phyloP scores from a whole-genome alignment of 1,140 invertebrate genomes.

The Ips nitidus region DNA sequence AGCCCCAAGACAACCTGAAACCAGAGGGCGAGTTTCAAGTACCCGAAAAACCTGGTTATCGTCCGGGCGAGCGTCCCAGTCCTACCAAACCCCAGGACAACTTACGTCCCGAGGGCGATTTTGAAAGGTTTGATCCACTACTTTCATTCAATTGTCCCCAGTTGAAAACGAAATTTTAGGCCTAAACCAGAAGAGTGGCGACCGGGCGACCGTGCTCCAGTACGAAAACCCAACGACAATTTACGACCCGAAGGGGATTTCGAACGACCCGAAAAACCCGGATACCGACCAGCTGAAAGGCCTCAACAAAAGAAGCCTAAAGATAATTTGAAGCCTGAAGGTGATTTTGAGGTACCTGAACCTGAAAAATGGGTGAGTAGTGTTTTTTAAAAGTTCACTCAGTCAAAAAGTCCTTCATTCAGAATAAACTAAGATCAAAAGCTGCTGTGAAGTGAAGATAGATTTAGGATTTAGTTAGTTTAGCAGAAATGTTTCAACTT shows the following conservation, averaged over 20 bases:
- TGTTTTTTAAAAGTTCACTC: constrained; percentile 49
- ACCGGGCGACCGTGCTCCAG: constrained; percentile 52
- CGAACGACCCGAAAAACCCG: constrained; percentile 53
- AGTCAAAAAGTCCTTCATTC: constrained; percentile 56
- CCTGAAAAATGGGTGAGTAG: constrained; percentile 54
- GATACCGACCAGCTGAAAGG: constrained; percentile 57
- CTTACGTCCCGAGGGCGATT: constrained; percentile 58
- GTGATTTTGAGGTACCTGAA: constrained; percentile 54
- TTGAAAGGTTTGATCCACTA: constrained; percentile 56
- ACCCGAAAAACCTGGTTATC: constrained; percentile 58
- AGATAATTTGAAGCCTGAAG: constrained; percentile 57
- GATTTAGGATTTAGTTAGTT: no score
- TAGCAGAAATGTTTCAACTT: no score
- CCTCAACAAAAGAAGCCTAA: constrained; percentile 60
- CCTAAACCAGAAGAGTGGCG: constrained; percentile 45
- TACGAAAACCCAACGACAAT: constrained; percentile 58
- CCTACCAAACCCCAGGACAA: constrained; percentile 63
- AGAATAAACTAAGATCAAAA: constrained; percentile 60
- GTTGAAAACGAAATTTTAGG: constrained; percentile 24
- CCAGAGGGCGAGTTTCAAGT: constrained; percentile 58
- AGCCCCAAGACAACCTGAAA: constrained; percentile 59
- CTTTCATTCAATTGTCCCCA: constrained; percentile 43
- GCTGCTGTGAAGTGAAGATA: constrained; percentile 41
- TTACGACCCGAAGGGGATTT: constrained; percentile 61
- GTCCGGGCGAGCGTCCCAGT: constrained; percentile 62